phyloP scores from a whole-genome alignment of 2,888 invertebrate genomes.

The Cephus rjabovi region DNA sequence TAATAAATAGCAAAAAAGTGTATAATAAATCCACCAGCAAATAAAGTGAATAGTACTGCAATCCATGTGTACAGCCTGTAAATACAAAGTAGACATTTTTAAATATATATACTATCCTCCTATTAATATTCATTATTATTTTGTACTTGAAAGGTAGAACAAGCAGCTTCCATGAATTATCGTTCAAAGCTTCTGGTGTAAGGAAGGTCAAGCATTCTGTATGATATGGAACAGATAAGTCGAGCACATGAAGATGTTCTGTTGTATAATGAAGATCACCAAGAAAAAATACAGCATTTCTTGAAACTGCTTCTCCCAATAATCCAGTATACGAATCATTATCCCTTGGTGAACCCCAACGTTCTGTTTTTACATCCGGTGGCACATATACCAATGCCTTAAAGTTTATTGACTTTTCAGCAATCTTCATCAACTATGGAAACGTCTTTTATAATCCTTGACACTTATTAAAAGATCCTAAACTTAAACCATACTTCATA shows the following conservation, averaged over 20 bases:
- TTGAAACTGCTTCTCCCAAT: conserved; percentile 78
- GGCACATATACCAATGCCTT: conserved; percentile 76
- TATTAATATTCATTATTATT: conserved; percentile 9
- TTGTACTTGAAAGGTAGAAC: conserved; percentile 81
- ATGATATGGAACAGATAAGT: conserved; percentile 83
- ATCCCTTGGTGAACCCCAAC: conserved; percentile 76
- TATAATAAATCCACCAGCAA: conserved; percentile 76
- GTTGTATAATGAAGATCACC: conserved; percentile 84
- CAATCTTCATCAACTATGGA: conserved; percentile 75
- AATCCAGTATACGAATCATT: conserved; percentile 80
- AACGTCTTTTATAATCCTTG: background rate
- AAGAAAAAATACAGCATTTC: conserved; percentile 78
- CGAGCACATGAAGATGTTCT: conserved; percentile 76
- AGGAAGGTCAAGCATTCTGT: conserved; percentile 86
- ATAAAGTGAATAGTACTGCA: conserved; percentile 76
- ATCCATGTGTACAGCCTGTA: conserved; percentile 80
- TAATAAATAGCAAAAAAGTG: conserved; percentile 75
- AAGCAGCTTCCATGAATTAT: conserved; percentile 87
- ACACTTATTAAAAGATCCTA: background rate
- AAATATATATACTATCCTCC: conserved; percentile 8
- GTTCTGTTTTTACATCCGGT: conserved; percentile 70
- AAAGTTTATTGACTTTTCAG: conserved; percentile 77
- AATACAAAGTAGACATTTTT: conserved; percentile 19
- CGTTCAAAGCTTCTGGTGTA: conserved; percentile 83
- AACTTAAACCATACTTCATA: background rate